A percentile compares a stretch with the other conserved stretches of the same genome.
Evolutionary conservation across 2,113 vertebrate species (phyloP).

Genomic region (Siniperca chuatsi): DNA sequence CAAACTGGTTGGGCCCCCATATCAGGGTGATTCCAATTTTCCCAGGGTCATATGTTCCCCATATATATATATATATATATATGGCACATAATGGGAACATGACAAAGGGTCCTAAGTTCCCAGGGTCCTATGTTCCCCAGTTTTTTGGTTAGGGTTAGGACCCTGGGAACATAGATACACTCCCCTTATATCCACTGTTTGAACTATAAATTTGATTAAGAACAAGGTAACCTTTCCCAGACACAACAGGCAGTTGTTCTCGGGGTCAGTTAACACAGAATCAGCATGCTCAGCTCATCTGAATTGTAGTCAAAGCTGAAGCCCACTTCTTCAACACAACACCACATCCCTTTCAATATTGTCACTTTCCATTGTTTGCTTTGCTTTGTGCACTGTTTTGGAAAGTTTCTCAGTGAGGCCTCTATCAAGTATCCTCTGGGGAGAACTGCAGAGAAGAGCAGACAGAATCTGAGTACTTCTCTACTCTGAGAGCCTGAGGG

Average conservation of each 20-base stretch:
- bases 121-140: no score
- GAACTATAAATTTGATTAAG: slow-evolving; percentile 22
- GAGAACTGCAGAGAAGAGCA: slow-evolving; percentile 22
- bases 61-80: no score
- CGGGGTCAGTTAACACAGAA: background rate
- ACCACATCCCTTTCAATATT: slow-evolving; percentile 13
- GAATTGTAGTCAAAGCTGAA: background rate
- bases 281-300: slow-evolving; percentile 11
- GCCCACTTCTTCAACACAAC: background rate
- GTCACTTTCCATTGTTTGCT: slow-evolving; percentile 64
- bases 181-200: background rate
- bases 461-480: slow-evolving; percentile 17
- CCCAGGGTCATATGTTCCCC: no score
- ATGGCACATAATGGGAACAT: no score
- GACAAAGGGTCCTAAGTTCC: no score
- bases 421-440: slow-evolving; percentile 23
- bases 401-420: slow-evolving; percentile 60
- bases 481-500: background rate
- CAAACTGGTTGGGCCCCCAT: background rate
- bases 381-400: slow-evolving; percentile 62
- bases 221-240: slow-evolving; percentile 15
- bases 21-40: no score
- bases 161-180: no score
- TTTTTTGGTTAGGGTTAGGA: no score
- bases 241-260: slow-evolving; percentile 13